These are phyloP conservation scores for Sminthurinus signatus DNA, from an alignment of 1,140 invertebrate genomes.

Conservation along the genomic window DNA sequence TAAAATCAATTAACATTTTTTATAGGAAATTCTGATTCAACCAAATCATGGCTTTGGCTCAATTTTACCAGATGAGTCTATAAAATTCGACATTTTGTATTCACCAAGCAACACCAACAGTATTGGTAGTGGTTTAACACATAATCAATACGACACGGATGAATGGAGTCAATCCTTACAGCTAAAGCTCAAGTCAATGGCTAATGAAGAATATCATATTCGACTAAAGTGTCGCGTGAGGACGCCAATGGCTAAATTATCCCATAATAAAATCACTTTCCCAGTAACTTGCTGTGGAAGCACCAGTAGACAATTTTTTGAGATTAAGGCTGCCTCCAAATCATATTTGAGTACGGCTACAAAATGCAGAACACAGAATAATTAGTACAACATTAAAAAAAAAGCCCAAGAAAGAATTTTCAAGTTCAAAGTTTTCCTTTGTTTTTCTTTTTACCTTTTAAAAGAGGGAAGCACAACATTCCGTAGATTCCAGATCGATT, in stretches of 20 bases:
- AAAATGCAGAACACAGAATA: no score
- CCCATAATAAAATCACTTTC: constrained; percentile 5
- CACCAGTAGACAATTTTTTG: neutral
- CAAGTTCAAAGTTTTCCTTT: no score
- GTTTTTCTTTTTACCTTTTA: no score
- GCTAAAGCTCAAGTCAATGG: constrained; percentile 2
- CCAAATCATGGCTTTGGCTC: constrained; percentile 23
- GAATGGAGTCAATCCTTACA: neutral
- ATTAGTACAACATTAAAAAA: no score
- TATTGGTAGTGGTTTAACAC: no score
- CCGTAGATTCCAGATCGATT: neutral
- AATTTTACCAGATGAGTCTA: constrained; percentile 8
- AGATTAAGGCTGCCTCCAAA: neutral
- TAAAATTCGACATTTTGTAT: constrained; percentile 1
- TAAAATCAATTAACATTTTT: neutral
- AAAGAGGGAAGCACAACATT: neutral
- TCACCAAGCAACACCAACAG: neutral
- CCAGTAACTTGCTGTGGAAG: constrained; percentile 13
- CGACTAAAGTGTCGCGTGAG: neutral
- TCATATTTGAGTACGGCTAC: no score
- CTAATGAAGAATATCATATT: constrained; percentile 1
- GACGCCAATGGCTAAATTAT: neutral
- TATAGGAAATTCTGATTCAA: constrained; percentile 15
- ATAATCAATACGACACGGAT: no score
- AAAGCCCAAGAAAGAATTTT: no score